Evolutionary conservation across 2,888 invertebrate species (phyloP).

Genomic region (Drosophila recens): DNA sequence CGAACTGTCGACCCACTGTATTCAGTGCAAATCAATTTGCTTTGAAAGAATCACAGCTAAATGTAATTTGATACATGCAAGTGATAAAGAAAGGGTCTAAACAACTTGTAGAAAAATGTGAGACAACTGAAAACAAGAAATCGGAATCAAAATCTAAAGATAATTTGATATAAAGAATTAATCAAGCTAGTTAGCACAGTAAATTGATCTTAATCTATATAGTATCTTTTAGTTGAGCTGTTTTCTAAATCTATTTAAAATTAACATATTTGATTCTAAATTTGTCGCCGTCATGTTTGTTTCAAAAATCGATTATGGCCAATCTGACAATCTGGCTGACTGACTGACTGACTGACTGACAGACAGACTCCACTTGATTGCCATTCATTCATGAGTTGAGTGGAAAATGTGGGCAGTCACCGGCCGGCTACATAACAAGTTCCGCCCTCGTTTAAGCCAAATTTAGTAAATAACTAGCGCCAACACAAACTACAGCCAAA

Average conservation of each 20-base stretch:
- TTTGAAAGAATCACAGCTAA: slow-evolving; percentile 12
- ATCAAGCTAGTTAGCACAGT: neutral
- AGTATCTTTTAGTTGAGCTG: slow-evolving; percentile 6
- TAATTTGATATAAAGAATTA: neutral
- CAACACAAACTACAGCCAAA: slow-evolving; percentile 51
- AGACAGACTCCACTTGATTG: slow-evolving; percentile 52
- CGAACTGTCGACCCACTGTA: slow-evolving; percentile 6
- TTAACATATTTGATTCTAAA: slow-evolving; percentile 61
- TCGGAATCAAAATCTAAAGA: neutral
- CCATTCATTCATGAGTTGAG: slow-evolving; percentile 72
- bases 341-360: slow-evolving; percentile 22
- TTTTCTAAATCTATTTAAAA: slow-evolving; percentile 26
- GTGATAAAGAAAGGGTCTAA: neutral
- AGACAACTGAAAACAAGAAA: neutral
- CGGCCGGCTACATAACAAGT: slow-evolving; percentile 80
- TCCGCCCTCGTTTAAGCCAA: slow-evolving; percentile 82
- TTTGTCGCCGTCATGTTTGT: slow-evolving; percentile 75
- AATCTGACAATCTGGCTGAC: slow-evolving; percentile 22
- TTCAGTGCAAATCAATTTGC: neutral
- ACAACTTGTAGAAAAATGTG: neutral
- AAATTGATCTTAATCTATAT: neutral
- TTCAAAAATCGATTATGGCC: slow-evolving; percentile 78
- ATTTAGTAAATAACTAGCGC: slow-evolving; percentile 80
- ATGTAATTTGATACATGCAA: slow-evolving; percentile 13
- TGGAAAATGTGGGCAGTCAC: slow-evolving; percentile 72